Evolutionary conservation across 2,888 invertebrate genomes (phyloP), one percentile per base, ranked within the genome.

Genomic region (Drosophila tanythrix): DNA sequence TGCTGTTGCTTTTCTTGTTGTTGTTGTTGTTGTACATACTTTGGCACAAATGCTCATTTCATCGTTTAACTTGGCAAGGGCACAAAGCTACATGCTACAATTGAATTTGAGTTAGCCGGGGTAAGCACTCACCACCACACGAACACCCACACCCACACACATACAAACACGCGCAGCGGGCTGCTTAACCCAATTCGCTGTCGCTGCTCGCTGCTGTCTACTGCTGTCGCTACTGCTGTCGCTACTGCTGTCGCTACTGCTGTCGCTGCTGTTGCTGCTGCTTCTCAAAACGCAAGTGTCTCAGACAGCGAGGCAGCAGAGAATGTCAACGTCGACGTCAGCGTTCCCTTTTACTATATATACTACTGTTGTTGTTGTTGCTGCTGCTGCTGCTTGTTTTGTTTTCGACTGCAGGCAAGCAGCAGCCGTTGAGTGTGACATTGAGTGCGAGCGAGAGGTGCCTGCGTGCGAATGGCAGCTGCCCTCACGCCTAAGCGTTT

Each of bases 21-120:
- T 33, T 59, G 25, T n/a, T 73, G 57, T 62, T 72, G 48, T 65
- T 67, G 60, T 74, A 77, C 69, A 72, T 75, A 82, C 77, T 74
- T 74, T 76, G 69, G 82, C 79, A 79, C 75, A 88, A 86, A 87
- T 87, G 84, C 82, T 85, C 85, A 89, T 85, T 89, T 89, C 84
- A 79, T 74, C 85, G 79, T 81, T 89, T 89, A 89, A 89, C 84
- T 85, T 89, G 79, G 82, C 84, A 85, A 85, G 85, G 89, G 87
- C 87, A 87, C 70, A 75, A 74, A 76, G 79, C 80, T 79, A 79
- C 83, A 82, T 74, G 81, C 87, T 84, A 80, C 83, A 84, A 84
- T 84, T 85, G 88, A 88, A 88, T 84, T 87, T 84, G 75, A 81
- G 82, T 87, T 87, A 85, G 83, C 69, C 72, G 65, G 77, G 74